Percentiles rank a stretch among this genome's conserved stretches.
Conservation (phyloP, 2,797 vertebrate species). For the Sylvia borin region DNA sequence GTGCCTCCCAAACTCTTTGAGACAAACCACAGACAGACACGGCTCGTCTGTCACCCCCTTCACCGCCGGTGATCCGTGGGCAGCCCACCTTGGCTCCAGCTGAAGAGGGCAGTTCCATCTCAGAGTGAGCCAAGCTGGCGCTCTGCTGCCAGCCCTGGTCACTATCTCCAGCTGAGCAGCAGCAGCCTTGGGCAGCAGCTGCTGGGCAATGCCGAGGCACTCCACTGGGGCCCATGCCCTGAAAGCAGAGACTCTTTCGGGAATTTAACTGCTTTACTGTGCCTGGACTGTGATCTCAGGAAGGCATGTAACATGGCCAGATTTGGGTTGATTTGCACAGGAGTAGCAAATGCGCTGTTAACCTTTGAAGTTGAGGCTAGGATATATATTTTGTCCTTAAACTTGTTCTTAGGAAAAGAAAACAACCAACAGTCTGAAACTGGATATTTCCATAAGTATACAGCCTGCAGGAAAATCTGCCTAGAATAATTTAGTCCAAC, state of each 20-base stretch:
- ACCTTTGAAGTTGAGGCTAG: not conserved
- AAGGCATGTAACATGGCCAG: not conserved
- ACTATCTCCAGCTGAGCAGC: rapidly evolving
- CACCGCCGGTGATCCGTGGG: rapidly evolving
- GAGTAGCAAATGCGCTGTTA: not conserved
- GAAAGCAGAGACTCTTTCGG: not conserved
- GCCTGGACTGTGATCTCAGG: not conserved
- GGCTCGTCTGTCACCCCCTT: not conserved
- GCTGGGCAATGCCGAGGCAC: rapidly evolving
- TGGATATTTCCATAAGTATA: not conserved
- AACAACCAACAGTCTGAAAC: not conserved
- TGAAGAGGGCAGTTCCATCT: not conserved
- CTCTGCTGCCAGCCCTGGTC: not conserved
- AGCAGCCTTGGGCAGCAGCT: not conserved
- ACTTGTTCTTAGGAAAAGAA: not conserved
- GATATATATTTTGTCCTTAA: not conserved
- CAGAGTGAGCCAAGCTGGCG: rapidly evolving
- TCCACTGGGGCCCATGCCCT: not conserved
- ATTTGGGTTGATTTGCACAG: not conserved
- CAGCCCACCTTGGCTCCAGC: not conserved
- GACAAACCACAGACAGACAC: not conserved
- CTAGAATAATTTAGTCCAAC: not conserved
- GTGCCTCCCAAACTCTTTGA: not conserved
- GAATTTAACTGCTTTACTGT: not conserved
- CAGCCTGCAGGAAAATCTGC: not conserved